Evolutionary conservation across 2,888 invertebrate species (phyloP).

Genomic region (Lamellibrachia columna): DNA sequence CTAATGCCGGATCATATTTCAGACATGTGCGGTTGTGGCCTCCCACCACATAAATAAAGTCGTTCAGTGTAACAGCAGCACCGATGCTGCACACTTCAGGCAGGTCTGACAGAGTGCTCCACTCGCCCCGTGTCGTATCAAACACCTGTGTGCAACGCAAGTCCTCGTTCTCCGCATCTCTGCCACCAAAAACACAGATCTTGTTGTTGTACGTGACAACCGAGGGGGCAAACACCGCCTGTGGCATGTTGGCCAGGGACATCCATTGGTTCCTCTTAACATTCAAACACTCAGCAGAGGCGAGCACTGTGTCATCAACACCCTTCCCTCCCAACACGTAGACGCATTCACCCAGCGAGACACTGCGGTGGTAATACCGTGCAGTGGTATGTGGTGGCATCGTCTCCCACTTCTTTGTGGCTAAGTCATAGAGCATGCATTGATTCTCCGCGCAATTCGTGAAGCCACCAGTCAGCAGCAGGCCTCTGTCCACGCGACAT

Average conservation of each 20-base stretch:
- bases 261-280: background rate
- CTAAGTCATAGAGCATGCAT: too few relatives aligned
- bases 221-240: slow-evolving; percentile 32
- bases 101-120: slow-evolving; percentile 32
- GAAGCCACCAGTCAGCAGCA: too few relatives aligned
- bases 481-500: too few relatives aligned
- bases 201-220: slow-evolving; percentile 29
- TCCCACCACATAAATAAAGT: slow-evolving; percentile 35
- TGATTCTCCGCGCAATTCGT: too few relatives aligned
- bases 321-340: background rate
- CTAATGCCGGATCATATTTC: slow-evolving; percentile 30
- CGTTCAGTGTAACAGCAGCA: slow-evolving; percentile 32
- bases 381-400: too few relatives aligned
- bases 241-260: slow-evolving; percentile 22
- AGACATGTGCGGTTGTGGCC: slow-evolving; percentile 34
- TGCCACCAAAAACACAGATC: slow-evolving; percentile 37
- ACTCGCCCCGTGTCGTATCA: slow-evolving; percentile 34
- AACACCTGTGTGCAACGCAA: slow-evolving; percentile 28
- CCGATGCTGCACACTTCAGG: slow-evolving; percentile 35
- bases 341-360: too few relatives aligned
- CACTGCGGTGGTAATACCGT: too few relatives aligned
- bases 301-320: background rate
- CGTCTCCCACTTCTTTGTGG: too few relatives aligned
- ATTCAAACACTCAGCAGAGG: background rate
- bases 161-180: slow-evolving; percentile 26